Percentiles rank a stretch among this genome's conserved stretches.
Evolutionary conservation across 2,113 vertebrate species (phyloP).

Genomic region (Neotoma lepida): DNA sequence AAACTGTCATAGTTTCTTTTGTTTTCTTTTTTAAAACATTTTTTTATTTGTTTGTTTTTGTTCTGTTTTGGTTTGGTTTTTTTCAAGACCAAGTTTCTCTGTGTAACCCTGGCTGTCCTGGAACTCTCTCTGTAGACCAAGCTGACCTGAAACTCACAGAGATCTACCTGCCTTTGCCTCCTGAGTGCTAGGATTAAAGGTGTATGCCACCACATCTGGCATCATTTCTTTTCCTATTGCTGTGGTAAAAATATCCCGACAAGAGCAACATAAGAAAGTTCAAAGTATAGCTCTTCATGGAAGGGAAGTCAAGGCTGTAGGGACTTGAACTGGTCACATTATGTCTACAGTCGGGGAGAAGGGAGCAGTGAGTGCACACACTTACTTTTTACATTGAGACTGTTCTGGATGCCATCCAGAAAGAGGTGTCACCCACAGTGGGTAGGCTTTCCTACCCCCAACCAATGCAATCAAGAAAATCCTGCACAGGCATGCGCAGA

Average conservation of each 20-base stretch:
- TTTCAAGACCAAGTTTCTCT: no score
- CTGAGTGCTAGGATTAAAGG: not conserved
- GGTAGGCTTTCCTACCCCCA: not conserved
- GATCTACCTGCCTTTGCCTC: not conserved
- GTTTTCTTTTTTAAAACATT: not conserved
- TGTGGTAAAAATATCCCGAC: not conserved
- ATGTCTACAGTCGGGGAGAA: not conserved
- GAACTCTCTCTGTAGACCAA: no score
- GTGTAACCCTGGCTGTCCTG: no score
- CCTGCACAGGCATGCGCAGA: no score
- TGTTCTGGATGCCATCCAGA: no score
- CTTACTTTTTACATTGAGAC: not conserved
- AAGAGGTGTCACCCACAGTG: no score
- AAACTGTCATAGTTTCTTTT: not conserved
- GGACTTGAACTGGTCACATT: not conserved
- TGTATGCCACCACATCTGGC: accelerated
- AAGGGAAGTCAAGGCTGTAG: not conserved
- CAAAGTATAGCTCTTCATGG: not conserved
- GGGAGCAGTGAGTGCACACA: not conserved
- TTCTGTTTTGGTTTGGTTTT: no score
- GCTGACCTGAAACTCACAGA: no score
- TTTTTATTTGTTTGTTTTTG: no score
- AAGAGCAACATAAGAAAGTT: not conserved
- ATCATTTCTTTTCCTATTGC: not conserved
- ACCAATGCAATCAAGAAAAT: not conserved